phyloP scores from a whole-genome alignment of 1,140 invertebrate species.

The Argopecten irradians region DNA sequence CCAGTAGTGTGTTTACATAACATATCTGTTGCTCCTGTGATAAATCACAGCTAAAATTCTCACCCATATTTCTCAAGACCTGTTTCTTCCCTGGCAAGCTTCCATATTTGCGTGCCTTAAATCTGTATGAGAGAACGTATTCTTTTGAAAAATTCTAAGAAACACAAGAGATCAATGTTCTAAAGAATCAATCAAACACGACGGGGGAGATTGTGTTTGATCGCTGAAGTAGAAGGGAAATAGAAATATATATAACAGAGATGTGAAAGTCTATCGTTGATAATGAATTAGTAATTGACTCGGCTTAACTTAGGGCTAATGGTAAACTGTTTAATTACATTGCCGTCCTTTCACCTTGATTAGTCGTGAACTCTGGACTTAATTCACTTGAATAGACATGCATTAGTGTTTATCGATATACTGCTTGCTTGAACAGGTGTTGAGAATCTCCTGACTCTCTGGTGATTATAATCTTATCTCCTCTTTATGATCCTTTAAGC shows the following conservation, averaged over 20 bases:
- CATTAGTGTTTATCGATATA: not conserved
- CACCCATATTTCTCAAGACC: not conserved
- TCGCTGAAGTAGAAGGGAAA: not conserved
- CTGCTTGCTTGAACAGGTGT: not conserved
- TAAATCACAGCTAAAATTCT: not conserved
- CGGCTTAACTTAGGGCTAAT: not conserved
- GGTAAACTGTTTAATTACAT: not conserved
- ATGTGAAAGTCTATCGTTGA: not conserved
- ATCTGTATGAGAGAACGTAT: not conserved
- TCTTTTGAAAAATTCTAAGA: constrained; percentile 18
- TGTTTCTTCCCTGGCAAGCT: not conserved
- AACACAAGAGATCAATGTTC: not conserved
- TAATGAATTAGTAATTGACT: not conserved
- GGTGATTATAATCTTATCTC: not conserved
- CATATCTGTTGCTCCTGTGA: not conserved
- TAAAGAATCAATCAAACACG: not conserved
- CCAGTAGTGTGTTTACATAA: not conserved
- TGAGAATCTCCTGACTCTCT: not conserved
- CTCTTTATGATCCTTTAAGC: not conserved
- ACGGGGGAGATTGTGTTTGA: not conserved
- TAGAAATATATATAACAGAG: not conserved
- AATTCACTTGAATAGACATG: not conserved
- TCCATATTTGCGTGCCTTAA: not conserved
- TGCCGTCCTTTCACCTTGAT: not conserved
- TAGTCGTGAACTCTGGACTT: not conserved